A percentile compares a stretch with the other conserved stretches of the same genome.
Evolutionary conservation across 1,140 invertebrate species (phyloP).

Genomic region (Onthophagus taurus): DNA sequence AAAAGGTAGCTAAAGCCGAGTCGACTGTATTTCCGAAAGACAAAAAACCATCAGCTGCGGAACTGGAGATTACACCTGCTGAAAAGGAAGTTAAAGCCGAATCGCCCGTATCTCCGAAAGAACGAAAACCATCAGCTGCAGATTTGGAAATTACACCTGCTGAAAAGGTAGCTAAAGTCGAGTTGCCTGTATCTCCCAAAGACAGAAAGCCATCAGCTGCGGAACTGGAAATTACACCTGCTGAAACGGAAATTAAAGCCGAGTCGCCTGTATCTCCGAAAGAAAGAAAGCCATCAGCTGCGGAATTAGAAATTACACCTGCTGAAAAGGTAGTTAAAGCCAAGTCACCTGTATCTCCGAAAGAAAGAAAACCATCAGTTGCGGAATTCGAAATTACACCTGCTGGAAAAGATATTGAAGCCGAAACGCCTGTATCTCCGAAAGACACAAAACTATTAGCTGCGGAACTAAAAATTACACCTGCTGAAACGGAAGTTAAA

Average conservation of each 20-base stretch:
- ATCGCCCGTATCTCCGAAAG: neutral
- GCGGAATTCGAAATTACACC: neutral
- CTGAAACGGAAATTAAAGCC: neutral
- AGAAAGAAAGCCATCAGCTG: neutral
- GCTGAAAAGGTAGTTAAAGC: neutral
- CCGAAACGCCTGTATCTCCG: no score
- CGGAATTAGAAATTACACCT: neutral
- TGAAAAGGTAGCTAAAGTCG: neutral
- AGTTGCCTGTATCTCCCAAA: neutral
- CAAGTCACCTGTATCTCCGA: neutral
- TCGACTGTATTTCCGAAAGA: neutral
- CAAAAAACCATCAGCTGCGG: constrained; percentile 1
- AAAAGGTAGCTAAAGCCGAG: constrained; percentile 1
- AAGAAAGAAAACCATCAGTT: no score
- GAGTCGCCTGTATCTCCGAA: neutral
- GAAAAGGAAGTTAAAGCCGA: constrained; percentile 5
- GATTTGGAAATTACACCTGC: neutral
- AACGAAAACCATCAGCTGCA: neutral
- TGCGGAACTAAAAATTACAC: no score
- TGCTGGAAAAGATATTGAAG: neutral
- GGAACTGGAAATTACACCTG: neutral
- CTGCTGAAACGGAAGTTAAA: no score
- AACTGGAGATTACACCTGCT: constrained; percentile 1
- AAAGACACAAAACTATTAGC: no score
- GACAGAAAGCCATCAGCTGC: neutral